phyloP scores from a whole-genome alignment of 2,113 vertebrate species.

The Alligator sinensis region DNA sequence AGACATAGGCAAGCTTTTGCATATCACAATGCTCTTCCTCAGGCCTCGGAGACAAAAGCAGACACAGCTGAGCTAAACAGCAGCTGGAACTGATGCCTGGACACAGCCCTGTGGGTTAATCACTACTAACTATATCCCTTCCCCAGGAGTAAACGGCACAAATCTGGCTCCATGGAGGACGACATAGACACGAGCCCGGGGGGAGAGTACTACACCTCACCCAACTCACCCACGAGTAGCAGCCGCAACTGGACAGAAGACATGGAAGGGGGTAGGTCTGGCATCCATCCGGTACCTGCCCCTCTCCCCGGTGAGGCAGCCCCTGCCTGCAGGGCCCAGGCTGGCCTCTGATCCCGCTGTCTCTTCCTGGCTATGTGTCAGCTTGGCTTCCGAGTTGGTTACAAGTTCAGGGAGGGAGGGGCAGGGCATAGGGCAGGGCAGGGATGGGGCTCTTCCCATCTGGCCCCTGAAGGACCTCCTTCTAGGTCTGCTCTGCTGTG shows the following conservation, averaged over 20 bases:
- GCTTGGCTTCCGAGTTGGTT: neutral
- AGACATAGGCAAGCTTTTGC: too few species aligned
- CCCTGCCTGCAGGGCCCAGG: too few species aligned
- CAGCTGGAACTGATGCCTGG: neutral
- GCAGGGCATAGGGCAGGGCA: accelerated
- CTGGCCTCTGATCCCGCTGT: neutral
- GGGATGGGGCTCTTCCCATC: too few species aligned
- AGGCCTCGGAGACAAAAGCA: too few species aligned
- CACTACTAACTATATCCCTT: neutral
- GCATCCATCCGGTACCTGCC: too few species aligned
- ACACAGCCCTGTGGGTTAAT: neutral
- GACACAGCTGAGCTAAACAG: too few species aligned
- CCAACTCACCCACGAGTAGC: constrained; percentile 94
- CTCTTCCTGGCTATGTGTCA: neutral
- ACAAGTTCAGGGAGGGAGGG: neutral
- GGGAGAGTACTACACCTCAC: constrained; percentile 95
- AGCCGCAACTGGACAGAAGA: constrained; percentile 98
- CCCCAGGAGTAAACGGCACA: constrained; percentile 94
- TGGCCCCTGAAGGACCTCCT: too few species aligned
- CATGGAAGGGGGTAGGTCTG: constrained; percentile 93
- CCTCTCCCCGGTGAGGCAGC: neutral
- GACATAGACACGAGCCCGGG: constrained; percentile 95
- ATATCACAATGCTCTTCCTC: too few species aligned
- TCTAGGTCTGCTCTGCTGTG: neutral
- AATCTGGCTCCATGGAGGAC: constrained; percentile 96